Evolutionary conservation across 2,888 invertebrate species (phyloP), one percentile per base, ranked within the genome.

Genomic region (Ypsolopha scabrella): DNA sequence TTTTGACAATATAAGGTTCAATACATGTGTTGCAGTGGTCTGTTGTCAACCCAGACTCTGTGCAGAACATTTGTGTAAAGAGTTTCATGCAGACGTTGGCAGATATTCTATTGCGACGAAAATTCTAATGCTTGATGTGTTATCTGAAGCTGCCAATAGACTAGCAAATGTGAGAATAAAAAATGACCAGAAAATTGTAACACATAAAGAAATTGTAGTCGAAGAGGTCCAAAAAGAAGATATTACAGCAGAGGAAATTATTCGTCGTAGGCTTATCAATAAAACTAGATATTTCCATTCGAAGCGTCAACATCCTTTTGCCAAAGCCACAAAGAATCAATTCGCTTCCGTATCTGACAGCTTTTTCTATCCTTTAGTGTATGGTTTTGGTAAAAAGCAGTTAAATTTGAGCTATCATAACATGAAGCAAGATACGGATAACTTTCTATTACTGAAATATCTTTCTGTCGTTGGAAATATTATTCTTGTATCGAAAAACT

Each of bases 341-440:
- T 96, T 96, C 70, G 88, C 92, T 0, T 75, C 89, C 0, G 91
- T 93, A 0, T 93, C 93, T 0, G 93, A 94, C 1, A 88, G 88
- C 46, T 97, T 97, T 68, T 96, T 97, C 77, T 97, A 94, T 67
- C 94, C 95, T 0, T 71, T 95, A 1, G 70, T 95, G 0, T 88
- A 91, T 24, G 93, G 93, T 0, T 90, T 90, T 56, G 90, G 90
- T 0, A 82, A 83, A 39, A 87, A 88, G 43, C 89, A 90, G 63
- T 72, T 88, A 6, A 82, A 85, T 1, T 74, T 88, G 1, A 83
- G 87, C 56, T 83, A 88, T 4, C 82, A 87, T 54, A 83, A 85
- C 13, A 67, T 89, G 7, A 86, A 87, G 48, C 88, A 90, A 50
- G 92, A 93, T 60, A 83, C 89, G 1, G 92, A 92, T 59, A 90